Base-by-base conservation (phyloP, 2,888 invertebrate species). In the Caenorhabditis plicata region DNA sequence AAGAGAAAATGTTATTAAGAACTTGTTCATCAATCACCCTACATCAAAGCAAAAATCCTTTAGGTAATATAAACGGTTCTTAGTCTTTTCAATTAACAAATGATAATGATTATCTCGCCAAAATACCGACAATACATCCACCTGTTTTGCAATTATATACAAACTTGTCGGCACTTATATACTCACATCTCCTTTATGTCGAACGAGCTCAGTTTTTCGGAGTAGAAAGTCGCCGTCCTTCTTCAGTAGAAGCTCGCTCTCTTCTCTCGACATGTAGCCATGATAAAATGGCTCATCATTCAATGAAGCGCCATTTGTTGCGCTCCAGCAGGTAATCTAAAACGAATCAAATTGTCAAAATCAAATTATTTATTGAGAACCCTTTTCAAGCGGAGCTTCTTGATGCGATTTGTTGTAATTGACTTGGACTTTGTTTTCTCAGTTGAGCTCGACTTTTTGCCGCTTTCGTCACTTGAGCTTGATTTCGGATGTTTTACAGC, bases 211-310 rank as follows among this genome's bases (percentile, higher is more conserved):
- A 3, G 60, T 53, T 32, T 62, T 64, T 17, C 68, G 39, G 9
- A 68, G 52, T 11, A 68, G 52, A 32, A 68, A 68, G 22, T 64
- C 60, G n/a, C 68, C 64, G 9, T 70, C 47, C 9, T 51, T 38
- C 4, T 46, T 42, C 9, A 71, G 31, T 3, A 71, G 46, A 20
- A 41, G 38, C 26, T 65, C 65, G 0, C 65, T 38, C 31, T 68
- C 71, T n/a, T 61, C 64, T 5, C 65, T 46, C 8, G 64, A 52
- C 68, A 71, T 68, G 48, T 64, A 71, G 8, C 72, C 72, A 25
- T 72, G 69, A 44, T 68, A 72, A 49, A 61, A 72, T 13, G 63
- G 56, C 39, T 72, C 71, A 46, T 72, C 71, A 38, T 72, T 68
- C 8, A 69, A 38, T 9, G 33, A 42, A 11, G 54, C 55, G 4